These are phyloP conservation scores for Cryptus armator DNA, from an alignment of 2,888 invertebrate species.

Conservation along the genomic window DNA sequence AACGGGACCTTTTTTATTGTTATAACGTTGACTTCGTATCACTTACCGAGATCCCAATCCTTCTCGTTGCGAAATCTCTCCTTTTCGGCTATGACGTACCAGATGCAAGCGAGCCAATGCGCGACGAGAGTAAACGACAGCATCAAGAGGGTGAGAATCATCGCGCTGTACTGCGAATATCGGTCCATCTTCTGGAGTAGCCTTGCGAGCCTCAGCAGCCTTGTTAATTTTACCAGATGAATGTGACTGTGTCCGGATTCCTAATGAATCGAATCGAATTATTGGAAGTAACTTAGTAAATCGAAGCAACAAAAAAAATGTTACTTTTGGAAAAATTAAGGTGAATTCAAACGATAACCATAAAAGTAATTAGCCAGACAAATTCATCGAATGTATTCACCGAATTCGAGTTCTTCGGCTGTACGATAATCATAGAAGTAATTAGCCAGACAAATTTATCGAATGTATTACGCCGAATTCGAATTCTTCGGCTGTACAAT, in stretches of 20 bases:
- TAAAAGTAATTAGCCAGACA: not conserved
- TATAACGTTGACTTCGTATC: not conserved
- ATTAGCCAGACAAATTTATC: not conserved
- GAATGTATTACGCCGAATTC: not conserved
- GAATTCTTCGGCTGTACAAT: not conserved
- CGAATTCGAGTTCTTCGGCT: not conserved
- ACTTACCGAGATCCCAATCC: conserved; percentile 94
- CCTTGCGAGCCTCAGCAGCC: conserved; percentile 94
- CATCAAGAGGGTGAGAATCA: conserved; percentile 97
- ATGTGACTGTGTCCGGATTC: conserved; percentile 92
- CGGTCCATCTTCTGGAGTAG: conserved; percentile 98
- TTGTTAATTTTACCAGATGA: conserved; percentile 96
- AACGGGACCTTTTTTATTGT: not conserved
- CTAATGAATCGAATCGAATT: conserved; percentile 83
- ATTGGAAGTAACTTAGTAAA: not conserved
- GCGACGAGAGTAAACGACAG: conserved; percentile 96
- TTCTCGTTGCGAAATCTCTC: conserved; percentile 90
- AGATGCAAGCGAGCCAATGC: conserved; percentile 98
- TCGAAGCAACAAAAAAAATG: not conserved
- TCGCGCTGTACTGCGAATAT: conserved; percentile 97
- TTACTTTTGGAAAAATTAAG: not conserved
- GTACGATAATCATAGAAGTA: not conserved
- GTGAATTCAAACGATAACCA: not conserved
- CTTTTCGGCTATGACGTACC: conserved; percentile 97
- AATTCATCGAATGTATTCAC: not conserved